Evolutionary conservation across 2,797 vertebrate genomes (phyloP), one percentile per base, ranked within the genome.

Genomic region (Botia kubotai): DNA sequence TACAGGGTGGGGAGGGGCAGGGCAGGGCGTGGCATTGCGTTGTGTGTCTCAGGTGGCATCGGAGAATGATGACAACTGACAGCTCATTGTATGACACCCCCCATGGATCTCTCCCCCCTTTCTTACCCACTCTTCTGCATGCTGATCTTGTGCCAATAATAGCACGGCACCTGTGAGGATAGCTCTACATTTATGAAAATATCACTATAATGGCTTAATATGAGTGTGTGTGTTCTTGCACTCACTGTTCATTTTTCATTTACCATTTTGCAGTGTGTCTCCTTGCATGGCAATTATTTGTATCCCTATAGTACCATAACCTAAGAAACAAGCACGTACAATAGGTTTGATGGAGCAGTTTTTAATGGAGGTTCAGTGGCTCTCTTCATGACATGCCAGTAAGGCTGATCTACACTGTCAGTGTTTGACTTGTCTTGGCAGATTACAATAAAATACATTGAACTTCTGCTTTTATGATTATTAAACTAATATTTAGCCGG

Each of bases 11-110:
- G 90, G 90, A 92, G 90, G 84, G 82, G 86, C 80, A 91, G 90
- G 92, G 92, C 92, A 91, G 90, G 92, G 92, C 92, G 92, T 93
- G 92, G 91, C 85, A 88, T 88, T 85, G 87, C 85, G 88, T 88
- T 85, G 87, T 86, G 89, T 70, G 88, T 93, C 92, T 94, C 93
- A 93, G 93, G 93, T 94, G 93, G 91, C 84, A 83, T 85, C 78
- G 88, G 89, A 92, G 90, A 93, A 91, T 90, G 91, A 93, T 93
- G 93, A 90, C 91, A 92, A 91, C 90, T 92, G 92, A 93, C 92
- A 92, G 89, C 86, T 87, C 86, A 11, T 89, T 89, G 91, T 91
- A 90, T 92, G 90, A 91, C 89, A 87, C 83, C 74, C 79, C 81
- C 78, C 82, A 68, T 71, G 43, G 62, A 72, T 53, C 17, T 74